Evolutionary conservation across 2,888 invertebrate species (phyloP).

Genomic region (Chrysodeixis includens): DNA sequence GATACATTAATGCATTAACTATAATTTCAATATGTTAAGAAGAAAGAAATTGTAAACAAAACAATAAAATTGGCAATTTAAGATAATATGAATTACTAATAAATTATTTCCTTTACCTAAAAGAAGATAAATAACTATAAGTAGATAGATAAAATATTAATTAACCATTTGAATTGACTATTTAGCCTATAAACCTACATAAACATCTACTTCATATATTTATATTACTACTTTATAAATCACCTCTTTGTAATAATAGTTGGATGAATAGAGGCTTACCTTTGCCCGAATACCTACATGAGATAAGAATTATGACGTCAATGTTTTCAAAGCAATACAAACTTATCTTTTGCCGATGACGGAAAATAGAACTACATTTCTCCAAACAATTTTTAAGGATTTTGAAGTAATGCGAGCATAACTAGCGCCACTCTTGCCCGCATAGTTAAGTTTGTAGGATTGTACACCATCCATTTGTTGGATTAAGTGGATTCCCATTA

Average conservation of each 20-base stretch:
- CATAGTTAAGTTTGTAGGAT: too few species aligned
- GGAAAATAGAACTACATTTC: too few species aligned
- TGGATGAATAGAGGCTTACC: neutral
- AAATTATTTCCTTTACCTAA: neutral
- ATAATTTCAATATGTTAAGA: neutral
- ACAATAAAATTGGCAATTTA: neutral
- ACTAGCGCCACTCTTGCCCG: too few species aligned
- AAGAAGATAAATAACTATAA: too few species aligned
- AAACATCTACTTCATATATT: too few species aligned
- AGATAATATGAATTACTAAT: neutral
- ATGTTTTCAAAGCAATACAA: neutral
- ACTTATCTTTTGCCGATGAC: too few species aligned
- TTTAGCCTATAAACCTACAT: too few species aligned
- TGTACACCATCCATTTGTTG: conserved; percentile 24
- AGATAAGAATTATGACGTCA: conserved; percentile 42
- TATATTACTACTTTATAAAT: neutral
- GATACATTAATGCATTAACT: neutral
- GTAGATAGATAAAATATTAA: too few species aligned
- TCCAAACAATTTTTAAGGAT: too few species aligned
- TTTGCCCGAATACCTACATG: neutral
- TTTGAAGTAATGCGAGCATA: too few species aligned
- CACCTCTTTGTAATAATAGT: neutral
- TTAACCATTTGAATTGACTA: too few species aligned
- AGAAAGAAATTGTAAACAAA: neutral
- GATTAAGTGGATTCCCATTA: conserved; percentile 36